These are phyloP conservation scores for Sparidentex hasta DNA, from an alignment of 2,797 vertebrate genomes.

Conservation along the genomic window DNA sequence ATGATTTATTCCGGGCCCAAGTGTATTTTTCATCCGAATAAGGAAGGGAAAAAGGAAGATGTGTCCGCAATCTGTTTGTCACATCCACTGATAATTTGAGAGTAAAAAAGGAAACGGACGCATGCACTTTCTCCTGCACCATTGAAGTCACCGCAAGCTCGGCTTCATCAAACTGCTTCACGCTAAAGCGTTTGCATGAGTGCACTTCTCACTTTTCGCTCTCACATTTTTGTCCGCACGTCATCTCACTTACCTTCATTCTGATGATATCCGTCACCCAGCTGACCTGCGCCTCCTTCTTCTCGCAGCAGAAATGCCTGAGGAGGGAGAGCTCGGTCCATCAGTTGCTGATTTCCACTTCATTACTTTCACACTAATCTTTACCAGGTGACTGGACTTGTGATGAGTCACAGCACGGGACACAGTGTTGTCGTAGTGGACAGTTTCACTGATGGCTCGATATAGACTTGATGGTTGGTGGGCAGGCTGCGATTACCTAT, in stretches of 20 bases:
- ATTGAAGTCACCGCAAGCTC: background rate
- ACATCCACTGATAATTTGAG: constrained; percentile 32
- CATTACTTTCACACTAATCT: constrained; percentile 34
- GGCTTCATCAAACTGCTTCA: constrained; percentile 23
- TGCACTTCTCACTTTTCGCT: background rate
- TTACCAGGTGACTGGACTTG: constrained; percentile 32
- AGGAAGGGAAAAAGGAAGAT: constrained; percentile 3
- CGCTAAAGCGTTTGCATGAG: background rate
- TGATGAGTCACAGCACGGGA: constrained; percentile 6
- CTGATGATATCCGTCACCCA: constrained; percentile 93
- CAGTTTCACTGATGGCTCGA: constrained; percentile 24
- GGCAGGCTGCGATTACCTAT: constrained; percentile 17
- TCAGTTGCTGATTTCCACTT: constrained; percentile 31
- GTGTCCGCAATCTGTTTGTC: constrained; percentile 8
- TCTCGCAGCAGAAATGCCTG: constrained; percentile 96
- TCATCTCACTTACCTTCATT: constrained; percentile 92
- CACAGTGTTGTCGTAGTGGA: constrained; percentile 15
- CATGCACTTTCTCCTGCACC: constrained; percentile 6
- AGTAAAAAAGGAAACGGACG: background rate
- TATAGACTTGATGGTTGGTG: constrained; percentile 20
- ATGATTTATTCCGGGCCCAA: constrained; percentile 40
- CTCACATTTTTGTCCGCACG: background rate
- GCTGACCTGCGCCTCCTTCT: constrained; percentile 87
- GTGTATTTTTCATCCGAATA: constrained; percentile 48
- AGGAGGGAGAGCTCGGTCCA: constrained; percentile 39